Percentiles rank a stretch among this genome's conserved stretches.
Conservation (phyloP, 2,888 invertebrate genomes). For the Microctonus hyperodae region DNA sequence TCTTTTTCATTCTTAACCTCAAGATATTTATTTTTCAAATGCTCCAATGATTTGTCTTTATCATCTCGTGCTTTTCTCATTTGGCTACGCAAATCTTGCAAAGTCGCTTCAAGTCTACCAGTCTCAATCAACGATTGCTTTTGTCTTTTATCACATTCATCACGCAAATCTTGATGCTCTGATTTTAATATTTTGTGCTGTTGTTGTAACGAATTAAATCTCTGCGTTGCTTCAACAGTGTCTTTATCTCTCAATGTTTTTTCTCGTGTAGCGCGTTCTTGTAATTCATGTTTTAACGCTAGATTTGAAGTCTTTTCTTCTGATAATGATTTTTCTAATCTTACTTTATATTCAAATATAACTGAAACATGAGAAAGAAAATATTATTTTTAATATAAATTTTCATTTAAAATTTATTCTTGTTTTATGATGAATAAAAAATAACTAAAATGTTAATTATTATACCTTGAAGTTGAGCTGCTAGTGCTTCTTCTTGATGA, state of each 20-base stretch:
- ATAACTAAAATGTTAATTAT: background rate
- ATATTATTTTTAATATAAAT: background rate
- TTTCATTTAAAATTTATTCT: background rate
- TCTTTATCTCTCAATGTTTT: conserved; percentile 57
- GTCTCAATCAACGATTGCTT: conserved; percentile 50
- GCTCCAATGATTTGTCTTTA: conserved; percentile 50
- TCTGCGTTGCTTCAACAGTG: conserved; percentile 54
- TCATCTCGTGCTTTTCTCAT: conserved; percentile 48
- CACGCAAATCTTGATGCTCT: conserved; percentile 55
- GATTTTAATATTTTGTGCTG: conserved; percentile 54
- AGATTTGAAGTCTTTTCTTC: conserved; percentile 60
- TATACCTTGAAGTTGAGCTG: conserved; percentile 58
- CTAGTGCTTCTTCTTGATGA: conserved; percentile 57
- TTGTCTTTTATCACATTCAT: conserved; percentile 54
- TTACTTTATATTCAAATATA: conserved; percentile 59
- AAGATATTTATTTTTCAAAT: conserved; percentile 53
- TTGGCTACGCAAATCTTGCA: conserved; percentile 50
- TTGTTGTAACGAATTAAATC: conserved; percentile 58
- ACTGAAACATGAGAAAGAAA: conserved; percentile 47
- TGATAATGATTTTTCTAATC: conserved; percentile 56
- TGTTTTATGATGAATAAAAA: background rate
- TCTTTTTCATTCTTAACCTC: conserved; percentile 51
- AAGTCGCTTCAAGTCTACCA: conserved; percentile 46
- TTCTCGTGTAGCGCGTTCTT: conserved; percentile 55
- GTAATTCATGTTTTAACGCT: conserved; percentile 56